phyloP scores from a whole-genome alignment of 35 echinoderm and acorn worm species.

The Acanthaster planci region DNA sequence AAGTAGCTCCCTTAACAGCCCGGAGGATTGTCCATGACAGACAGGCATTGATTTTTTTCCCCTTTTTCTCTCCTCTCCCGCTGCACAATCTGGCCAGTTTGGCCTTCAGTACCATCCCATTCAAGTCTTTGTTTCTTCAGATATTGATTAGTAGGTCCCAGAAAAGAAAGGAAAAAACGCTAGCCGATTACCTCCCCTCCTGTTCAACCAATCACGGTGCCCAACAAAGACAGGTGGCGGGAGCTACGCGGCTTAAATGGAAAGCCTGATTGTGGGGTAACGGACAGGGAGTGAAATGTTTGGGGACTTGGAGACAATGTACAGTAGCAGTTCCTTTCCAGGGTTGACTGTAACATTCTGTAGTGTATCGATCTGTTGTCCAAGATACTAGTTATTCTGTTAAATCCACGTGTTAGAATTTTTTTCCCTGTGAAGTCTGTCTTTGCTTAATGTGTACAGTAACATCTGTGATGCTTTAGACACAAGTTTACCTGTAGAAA shows the following conservation, averaged over 20 bases:
- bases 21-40: constrained; percentile 3
- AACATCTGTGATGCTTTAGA: too few relatives aligned
- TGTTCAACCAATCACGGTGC: neutral
- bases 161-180: neutral
- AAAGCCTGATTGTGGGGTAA: neutral
- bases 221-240: neutral
- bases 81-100: constrained; percentile 19
- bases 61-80: too few relatives aligned
- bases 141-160: neutral
- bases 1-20: neutral
- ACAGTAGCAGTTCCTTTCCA: too few relatives aligned
- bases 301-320: too few relatives aligned
- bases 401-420: too few relatives aligned
- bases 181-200: too few relatives aligned
- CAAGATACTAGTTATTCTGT: too few relatives aligned
- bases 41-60: neutral
- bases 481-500: too few relatives aligned
- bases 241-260: neutral
- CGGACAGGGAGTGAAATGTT: neutral
- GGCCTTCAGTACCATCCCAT: neutral
- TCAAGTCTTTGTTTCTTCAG: neutral
- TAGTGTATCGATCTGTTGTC: too few relatives aligned
- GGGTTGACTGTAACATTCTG: too few relatives aligned
- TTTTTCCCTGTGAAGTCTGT: too few relatives aligned
- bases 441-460: too few relatives aligned